Evolutionary conservation across 2,113 vertebrate species (phyloP).

Genomic region (Onychostruthus taczanowskii): DNA sequence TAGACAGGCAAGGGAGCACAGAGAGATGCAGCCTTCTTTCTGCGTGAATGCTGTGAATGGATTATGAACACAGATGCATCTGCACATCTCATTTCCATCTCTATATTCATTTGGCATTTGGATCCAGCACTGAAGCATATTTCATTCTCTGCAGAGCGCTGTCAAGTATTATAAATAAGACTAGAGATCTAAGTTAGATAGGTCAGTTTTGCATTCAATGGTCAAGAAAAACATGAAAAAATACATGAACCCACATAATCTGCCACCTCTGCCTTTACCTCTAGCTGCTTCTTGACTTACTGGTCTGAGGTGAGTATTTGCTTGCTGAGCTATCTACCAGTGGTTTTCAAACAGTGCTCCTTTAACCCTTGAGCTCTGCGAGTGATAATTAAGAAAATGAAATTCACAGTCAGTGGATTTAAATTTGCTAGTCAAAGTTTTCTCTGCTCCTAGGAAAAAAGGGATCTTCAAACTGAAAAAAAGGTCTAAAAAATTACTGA

Average conservation of each 20-base stretch:
- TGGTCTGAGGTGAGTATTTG: background rate
- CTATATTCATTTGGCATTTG: background rate
- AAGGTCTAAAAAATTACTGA: background rate
- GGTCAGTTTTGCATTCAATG: background rate
- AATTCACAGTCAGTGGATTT: background rate
- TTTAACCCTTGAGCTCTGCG: background rate
- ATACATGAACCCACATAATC: background rate
- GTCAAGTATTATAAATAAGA: background rate
- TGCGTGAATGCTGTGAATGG: background rate
- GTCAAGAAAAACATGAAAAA: background rate
- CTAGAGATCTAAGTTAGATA: background rate
- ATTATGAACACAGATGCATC: background rate
- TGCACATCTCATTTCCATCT: background rate
- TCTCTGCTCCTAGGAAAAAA: background rate
- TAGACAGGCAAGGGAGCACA: background rate
- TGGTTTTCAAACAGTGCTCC: background rate
- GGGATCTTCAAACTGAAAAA: background rate
- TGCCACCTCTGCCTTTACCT: background rate
- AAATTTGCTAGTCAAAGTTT: background rate
- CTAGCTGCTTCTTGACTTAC: background rate
- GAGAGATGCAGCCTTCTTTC: background rate
- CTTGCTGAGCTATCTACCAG: background rate
- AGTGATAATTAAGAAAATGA: background rate
- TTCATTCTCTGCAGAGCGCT: background rate
- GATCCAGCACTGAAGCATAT: background rate